A percentile compares a stretch with the other conserved stretches of the same genome.
Evolutionary conservation across 2,797 vertebrate species (phyloP).

Genomic region (Halcyon leucocephala): DNA sequence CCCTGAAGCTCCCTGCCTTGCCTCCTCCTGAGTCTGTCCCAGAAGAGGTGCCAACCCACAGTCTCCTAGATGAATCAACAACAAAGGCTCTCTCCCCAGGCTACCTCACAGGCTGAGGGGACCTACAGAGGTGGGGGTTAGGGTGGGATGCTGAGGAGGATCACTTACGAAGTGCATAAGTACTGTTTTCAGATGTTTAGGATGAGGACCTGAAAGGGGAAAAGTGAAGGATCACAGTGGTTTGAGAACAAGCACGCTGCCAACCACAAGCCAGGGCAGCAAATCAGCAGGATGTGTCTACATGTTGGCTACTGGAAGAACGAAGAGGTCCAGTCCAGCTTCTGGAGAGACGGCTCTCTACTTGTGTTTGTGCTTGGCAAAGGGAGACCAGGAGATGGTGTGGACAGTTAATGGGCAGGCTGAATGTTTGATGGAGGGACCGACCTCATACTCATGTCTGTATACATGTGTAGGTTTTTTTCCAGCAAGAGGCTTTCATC

Average conservation of each 20-base stretch:
- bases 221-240: background rate
- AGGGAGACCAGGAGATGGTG: accelerated
- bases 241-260: background rate
- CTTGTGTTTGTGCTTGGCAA: accelerated
- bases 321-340: background rate
- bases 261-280: accelerated
- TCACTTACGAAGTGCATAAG: background rate
- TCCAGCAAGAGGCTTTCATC: background rate
- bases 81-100: background rate
- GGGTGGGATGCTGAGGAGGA: background rate
- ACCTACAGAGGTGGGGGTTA: accelerated
- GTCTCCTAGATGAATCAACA: accelerated
- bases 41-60: background rate
- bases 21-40: background rate
- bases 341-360: background rate
- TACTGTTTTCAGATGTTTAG: background rate
- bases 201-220: background rate
- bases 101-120: no score
- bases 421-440: background rate
- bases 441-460: background rate
- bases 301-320: background rate
- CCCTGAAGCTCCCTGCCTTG: background rate
- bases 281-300: background rate
- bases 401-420: background rate
- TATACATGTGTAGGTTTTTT: accelerated